A percentile compares a stretch with the other conserved stretches of the same genome.
Evolutionary conservation across 2,113 vertebrate genomes (phyloP).

Genomic region (Baryphthengus martii): DNA sequence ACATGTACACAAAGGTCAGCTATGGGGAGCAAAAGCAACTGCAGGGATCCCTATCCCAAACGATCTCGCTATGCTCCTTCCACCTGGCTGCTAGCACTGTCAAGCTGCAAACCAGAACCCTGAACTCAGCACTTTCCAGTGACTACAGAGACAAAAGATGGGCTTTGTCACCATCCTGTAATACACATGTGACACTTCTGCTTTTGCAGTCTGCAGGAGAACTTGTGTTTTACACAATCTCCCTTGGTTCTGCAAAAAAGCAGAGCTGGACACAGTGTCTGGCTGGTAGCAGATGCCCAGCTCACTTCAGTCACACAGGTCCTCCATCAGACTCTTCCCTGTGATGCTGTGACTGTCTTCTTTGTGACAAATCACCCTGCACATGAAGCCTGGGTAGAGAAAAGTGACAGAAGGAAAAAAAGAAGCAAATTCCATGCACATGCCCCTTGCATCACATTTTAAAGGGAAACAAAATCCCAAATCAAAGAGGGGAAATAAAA

Average conservation of each 20-base stretch:
- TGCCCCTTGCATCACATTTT: neutral
- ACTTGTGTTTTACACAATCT: neutral
- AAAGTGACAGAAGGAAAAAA: neutral
- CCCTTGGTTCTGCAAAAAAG: neutral
- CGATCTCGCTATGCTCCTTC: rapidly evolving
- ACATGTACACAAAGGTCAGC: neutral
- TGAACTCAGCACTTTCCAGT: neutral
- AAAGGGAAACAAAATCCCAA: neutral
- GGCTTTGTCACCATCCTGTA: neutral
- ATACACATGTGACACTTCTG: too few relatives aligned
- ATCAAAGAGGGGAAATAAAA: neutral
- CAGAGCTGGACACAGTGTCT: neutral
- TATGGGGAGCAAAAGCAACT: neutral
- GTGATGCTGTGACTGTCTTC: neutral
- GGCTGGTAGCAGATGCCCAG: neutral
- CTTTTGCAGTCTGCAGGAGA: neutral
- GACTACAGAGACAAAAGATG: neutral
- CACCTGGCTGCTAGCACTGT: neutral
- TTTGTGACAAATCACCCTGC: neutral
- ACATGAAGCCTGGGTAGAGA: neutral
- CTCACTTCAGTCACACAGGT: neutral
- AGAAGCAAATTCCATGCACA: neutral
- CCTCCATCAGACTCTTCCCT: neutral
- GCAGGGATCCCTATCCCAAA: neutral
- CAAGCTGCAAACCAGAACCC: neutral